Evolutionary conservation across 2,113 vertebrate genomes (phyloP).

Genomic region (Orcinus orca): DNA sequence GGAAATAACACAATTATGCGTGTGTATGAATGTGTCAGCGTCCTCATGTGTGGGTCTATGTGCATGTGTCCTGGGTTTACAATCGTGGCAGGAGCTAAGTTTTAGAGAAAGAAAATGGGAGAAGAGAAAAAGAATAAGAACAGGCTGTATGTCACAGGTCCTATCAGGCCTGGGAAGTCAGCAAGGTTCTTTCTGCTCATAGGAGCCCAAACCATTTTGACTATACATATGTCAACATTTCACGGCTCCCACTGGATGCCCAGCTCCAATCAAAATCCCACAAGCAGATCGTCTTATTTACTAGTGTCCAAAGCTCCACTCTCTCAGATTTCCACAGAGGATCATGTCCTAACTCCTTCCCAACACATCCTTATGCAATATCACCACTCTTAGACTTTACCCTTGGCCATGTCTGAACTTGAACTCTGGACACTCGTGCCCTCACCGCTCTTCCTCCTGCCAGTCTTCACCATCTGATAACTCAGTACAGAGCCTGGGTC

Average conservation of each 20-base stretch:
- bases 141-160: background rate
- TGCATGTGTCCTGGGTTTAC: background rate
- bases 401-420: background rate
- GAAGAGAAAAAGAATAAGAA: background rate
- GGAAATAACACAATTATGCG: background rate
- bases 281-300: background rate
- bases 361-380: background rate
- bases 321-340: background rate
- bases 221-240: background rate
- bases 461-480: background rate
- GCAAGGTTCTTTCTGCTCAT: background rate
- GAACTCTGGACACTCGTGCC: background rate
- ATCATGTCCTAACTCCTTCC: background rate
- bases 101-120: background rate
- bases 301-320: background rate
- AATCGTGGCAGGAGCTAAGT: background rate
- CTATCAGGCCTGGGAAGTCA: background rate
- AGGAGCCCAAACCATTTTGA: background rate
- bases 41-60: background rate
- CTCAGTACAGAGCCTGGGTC: background rate
- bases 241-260: background rate
- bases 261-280: background rate
- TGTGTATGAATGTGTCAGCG: background rate
- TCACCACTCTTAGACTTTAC: background rate
- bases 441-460: background rate